Evolutionary conservation across 2,888 invertebrate genomes (phyloP), one percentile per base, ranked within the genome.

Genomic region (Chironomus riparius): DNA sequence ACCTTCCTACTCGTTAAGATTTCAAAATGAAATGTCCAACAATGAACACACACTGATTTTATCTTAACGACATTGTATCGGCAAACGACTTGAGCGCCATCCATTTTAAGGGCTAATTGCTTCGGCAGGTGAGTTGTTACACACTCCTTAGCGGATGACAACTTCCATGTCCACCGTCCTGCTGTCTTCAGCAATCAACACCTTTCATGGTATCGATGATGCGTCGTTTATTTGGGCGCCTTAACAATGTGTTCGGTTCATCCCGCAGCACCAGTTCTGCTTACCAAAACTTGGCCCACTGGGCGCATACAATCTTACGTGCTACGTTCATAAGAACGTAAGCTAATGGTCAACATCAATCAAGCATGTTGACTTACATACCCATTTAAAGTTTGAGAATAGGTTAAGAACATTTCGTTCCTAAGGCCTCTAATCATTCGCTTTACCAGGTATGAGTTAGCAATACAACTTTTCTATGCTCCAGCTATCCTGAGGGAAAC

Each of bases 321-420:
- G 24, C 24, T 4, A 24, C 24, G 4, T 4, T 3, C 4, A 4
- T 24, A 4, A 3, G n/a, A n/a, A n/a, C 24, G 24, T 24, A 4
- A 24, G 24, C 24, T 24, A 24, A 24, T 24, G 24, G 62, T 18
- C 62, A 62, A 62, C 62, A 18, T 78, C 62, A 62, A 83, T 86
- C 82, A 83, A 87, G 87, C 84, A 88, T 87, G 87, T 85, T 86
- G 84, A 85, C 86, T 85, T 83, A 89, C 89, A 88, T 87, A 89
- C 88, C 88, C 87, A 89, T 89, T 90, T 87, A 89, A 88, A 90
- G 89, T 90, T 90, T 89, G 89, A 90, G 88, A 90, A 89, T 89
- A 89, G 89, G 88, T 88, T 86, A 61, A 89, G 87, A 86, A 85
- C 87, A 86, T 89, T 89, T 88, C 87, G 87, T 83, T 87, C 87